A percentile compares a stretch with the other conserved stretches of the same genome.
Conservation (phyloP, 1,140 invertebrate species). For the Drosophila funebris region DNA sequence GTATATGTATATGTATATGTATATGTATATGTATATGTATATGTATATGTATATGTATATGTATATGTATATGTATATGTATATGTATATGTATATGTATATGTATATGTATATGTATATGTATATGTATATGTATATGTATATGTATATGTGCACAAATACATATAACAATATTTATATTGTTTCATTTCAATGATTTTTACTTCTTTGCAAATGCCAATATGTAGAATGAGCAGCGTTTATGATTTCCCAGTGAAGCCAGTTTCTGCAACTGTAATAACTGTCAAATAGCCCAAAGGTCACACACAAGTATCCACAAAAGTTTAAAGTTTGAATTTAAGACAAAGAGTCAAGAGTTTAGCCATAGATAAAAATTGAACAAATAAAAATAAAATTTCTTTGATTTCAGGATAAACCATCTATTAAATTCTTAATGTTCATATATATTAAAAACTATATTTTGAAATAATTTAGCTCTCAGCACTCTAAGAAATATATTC, state of each 20-base stretch:
- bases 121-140: constrained; percentile 1
- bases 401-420: no score
- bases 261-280: constrained; percentile 33
- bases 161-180: constrained; percentile 51
- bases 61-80: neutral
- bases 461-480: no score
- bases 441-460: no score
- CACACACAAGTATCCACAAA: neutral
- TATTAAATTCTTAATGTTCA: no score
- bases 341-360: no score
- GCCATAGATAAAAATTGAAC: no score
- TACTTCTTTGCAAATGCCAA: constrained; percentile 19
- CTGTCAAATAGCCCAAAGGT: constrained; percentile 15
- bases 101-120: constrained; percentile 10
- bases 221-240: constrained; percentile 15
- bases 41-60: neutral
- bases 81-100: constrained; percentile 6
- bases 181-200: constrained; percentile 65
- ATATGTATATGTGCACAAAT: neutral
- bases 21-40: constrained; percentile 3
- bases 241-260: constrained; percentile 45
- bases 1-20: constrained; percentile 1
- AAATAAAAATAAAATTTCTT: no score
- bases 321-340: no score
- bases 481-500: no score